These are phyloP conservation scores for Thymelicus sylvestris DNA, from an alignment of 2,888 invertebrate species.

Conservation along the genomic window DNA sequence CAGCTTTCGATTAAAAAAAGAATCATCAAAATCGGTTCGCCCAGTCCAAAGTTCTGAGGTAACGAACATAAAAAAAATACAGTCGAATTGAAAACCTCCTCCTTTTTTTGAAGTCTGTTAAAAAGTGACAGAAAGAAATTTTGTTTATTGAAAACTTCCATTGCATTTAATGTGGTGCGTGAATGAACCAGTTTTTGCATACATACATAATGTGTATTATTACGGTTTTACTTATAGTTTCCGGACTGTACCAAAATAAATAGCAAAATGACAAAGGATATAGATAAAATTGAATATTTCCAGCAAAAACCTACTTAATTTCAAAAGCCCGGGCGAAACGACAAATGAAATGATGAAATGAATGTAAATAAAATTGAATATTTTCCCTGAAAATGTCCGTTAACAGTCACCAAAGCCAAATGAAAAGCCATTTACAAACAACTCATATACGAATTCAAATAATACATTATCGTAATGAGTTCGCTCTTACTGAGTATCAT, in stretches of 20 bases:
- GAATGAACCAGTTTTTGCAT: too few species aligned
- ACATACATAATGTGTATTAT: too few species aligned
- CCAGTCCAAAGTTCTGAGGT: too few species aligned
- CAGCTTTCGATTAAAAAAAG: too few species aligned
- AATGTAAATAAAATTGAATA: slow-evolving; percentile 9
- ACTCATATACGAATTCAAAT: slow-evolving; percentile 23
- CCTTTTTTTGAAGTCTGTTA: too few species aligned
- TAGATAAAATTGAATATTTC: background rate
- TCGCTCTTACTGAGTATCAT: slow-evolving; percentile 22
- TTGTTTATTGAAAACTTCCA: too few species aligned
- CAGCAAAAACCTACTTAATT: background rate
- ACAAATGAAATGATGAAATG: slow-evolving; percentile 11
- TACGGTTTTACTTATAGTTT: too few species aligned
- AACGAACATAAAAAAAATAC: too few species aligned
- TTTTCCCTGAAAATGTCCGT: slow-evolving; percentile 5
- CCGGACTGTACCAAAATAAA: background rate
- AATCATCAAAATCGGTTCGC: too few species aligned
- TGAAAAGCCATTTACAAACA: slow-evolving; percentile 21
- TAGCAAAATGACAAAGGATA: background rate
- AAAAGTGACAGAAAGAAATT: too few species aligned
- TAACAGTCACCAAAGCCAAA: slow-evolving; percentile 1
- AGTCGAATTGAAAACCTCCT: too few species aligned
- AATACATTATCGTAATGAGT: slow-evolving; percentile 31
- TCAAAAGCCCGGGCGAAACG: background rate
- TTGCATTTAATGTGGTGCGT: too few species aligned